Conservation (phyloP, 2,113 vertebrate genomes). For the Candoia aspera region DNA sequence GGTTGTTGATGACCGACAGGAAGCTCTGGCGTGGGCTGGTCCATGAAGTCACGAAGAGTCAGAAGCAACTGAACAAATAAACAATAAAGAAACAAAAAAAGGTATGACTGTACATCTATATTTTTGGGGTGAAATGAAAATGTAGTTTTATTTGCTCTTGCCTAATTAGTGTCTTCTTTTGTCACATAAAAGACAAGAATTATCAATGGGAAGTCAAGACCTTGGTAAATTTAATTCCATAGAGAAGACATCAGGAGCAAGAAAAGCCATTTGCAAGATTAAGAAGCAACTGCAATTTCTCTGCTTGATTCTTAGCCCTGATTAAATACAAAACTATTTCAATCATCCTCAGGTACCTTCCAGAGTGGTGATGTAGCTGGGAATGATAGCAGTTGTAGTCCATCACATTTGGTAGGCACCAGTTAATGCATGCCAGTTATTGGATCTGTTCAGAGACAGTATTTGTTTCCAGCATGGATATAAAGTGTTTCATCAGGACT, state of each 20-base stretch:
- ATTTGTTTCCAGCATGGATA: not conserved
- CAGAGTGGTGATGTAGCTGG: not conserved
- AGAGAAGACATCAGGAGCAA: not conserved
- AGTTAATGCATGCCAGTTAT: not conserved
- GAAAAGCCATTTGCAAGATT: not conserved
- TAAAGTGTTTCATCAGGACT: not conserved
- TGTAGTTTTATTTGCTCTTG: not conserved
- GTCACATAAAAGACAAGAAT: not conserved
- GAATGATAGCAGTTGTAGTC: not conserved
- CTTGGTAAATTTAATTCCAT: not conserved
- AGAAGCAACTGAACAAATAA: too few relatives aligned
- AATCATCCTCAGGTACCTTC: not conserved
- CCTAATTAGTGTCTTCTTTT: not conserved
- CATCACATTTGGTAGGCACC: not conserved
- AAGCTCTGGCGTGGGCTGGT: too few relatives aligned
- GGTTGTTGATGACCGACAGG: too few relatives aligned
- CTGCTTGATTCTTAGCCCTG: not conserved
- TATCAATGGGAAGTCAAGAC: not conserved
- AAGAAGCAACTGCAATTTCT: not conserved
- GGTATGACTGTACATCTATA: not conserved
- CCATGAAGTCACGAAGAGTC: too few relatives aligned
- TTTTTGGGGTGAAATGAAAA: not conserved
- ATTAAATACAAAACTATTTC: conserved; percentile 1
- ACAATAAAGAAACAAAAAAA: not conserved
- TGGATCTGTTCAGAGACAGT: not conserved